These are phyloP conservation scores for Apus apus DNA, from an alignment of 2,113 vertebrate genomes.

Conservation along the genomic window DNA sequence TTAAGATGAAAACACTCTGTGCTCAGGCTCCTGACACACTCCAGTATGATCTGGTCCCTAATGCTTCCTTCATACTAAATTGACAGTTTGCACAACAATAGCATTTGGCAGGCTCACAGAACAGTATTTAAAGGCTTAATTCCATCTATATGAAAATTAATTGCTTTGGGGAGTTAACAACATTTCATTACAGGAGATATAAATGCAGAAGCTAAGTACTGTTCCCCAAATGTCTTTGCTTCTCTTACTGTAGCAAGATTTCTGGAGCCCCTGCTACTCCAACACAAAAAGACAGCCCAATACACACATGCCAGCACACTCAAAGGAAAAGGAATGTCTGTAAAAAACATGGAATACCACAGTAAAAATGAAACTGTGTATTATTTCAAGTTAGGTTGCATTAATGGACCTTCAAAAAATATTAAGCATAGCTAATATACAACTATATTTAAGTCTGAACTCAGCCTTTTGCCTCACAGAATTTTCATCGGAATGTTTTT, in stretches of 20 bases:
- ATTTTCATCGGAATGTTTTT: not conserved
- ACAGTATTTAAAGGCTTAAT: not conserved
- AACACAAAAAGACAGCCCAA: not conserved
- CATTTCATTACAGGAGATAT: not conserved
- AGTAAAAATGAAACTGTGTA: not conserved
- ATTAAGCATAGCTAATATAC: not conserved
- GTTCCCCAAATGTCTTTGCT: not conserved
- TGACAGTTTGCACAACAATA: not conserved
- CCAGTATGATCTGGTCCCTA: not conserved
- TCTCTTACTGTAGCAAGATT: not conserved
- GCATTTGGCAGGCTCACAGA: not conserved
- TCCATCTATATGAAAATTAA: slow-evolving; percentile 2
- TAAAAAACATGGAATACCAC: not conserved
- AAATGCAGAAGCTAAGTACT: not conserved
- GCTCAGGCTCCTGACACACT: not conserved
- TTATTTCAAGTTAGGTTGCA: not conserved
- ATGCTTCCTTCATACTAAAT: not conserved
- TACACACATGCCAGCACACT: not conserved
- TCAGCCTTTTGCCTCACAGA: not conserved
- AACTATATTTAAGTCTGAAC: not conserved
- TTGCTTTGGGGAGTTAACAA: not conserved
- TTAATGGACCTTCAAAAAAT: not conserved
- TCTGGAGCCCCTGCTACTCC: not conserved
- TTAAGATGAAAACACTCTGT: not conserved
- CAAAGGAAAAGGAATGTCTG: not conserved